Conservation (phyloP, 2,113 vertebrate species). For the Epinephelus moara region DNA sequence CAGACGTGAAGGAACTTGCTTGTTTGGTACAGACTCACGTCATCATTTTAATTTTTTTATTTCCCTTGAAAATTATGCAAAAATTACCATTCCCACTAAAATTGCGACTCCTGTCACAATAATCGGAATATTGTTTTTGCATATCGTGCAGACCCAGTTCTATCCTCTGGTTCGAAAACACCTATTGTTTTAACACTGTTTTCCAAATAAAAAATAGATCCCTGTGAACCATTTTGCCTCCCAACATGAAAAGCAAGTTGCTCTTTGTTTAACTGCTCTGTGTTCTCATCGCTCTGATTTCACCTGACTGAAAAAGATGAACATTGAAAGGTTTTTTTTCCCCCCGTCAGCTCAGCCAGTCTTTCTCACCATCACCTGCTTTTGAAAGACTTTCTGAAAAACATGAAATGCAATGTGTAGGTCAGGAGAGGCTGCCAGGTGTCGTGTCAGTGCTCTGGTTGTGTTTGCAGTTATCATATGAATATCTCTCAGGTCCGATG, state of each 20-base stretch:
- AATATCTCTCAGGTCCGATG: slow-evolving; percentile 86
- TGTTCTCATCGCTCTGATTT: background rate
- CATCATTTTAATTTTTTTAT: too few species aligned
- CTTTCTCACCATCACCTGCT: background rate
- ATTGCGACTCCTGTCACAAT: too few species aligned
- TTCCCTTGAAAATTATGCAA: too few species aligned
- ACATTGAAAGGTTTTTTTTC: background rate
- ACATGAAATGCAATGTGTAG: background rate
- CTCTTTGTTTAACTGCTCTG: background rate
- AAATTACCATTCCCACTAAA: too few species aligned
- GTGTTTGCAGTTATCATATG: background rate
- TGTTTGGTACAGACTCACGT: too few species aligned
- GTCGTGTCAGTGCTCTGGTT: background rate
- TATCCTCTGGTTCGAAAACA: too few species aligned
- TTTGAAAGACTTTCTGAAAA: background rate
- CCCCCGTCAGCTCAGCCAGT: background rate
- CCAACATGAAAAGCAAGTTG: background rate
- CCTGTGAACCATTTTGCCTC: background rate
- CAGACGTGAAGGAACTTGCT: too few species aligned
- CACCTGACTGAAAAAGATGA: background rate
- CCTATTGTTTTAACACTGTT: background rate
- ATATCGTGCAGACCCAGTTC: too few species aligned
- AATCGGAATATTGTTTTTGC: too few species aligned
- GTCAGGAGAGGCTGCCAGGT: background rate
- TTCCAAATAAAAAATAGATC: background rate